A percentile compares a stretch with the other conserved stretches of the same genome.
Evolutionary conservation across 1,140 invertebrate genomes (phyloP).

Genomic region (Ooceraea biroi): DNA sequence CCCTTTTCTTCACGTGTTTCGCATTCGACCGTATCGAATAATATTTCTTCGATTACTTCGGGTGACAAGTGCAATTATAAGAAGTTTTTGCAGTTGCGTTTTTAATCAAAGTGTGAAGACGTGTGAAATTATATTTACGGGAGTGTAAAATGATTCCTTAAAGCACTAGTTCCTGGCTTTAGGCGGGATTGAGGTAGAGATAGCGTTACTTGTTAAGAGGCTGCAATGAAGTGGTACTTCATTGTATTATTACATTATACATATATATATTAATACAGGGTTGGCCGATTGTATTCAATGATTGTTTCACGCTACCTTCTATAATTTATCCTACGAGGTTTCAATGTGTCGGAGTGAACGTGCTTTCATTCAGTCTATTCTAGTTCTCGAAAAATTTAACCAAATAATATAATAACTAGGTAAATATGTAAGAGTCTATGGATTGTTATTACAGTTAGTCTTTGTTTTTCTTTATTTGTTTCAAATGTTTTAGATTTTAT

Average conservation of each 20-base stretch:
- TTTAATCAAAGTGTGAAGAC: conserved; percentile 62
- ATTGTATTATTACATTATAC: too few species aligned
- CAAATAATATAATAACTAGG: conserved; percentile 58
- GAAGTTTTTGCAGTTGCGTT: conserved; percentile 64
- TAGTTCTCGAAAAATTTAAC: conserved; percentile 67
- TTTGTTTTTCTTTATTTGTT: conserved; percentile 72
- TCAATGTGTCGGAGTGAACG: conserved; percentile 57
- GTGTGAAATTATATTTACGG: conserved; percentile 7
- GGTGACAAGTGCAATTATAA: conserved; percentile 40
- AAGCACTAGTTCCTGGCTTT: conserved; percentile 72
- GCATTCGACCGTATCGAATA: conserved; percentile 37
- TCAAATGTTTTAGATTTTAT: conserved; percentile 76
- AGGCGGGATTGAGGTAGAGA: conserved; percentile 48
- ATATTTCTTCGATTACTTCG: conserved; percentile 23
- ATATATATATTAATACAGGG: conserved; percentile 62
- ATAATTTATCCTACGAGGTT: conserved; percentile 64
- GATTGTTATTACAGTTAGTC: conserved; percentile 70
- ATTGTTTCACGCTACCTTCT: conserved; percentile 59
- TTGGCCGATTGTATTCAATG: conserved; percentile 59
- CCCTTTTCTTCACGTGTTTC: conserved; percentile 56
- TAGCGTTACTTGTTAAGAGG: conserved; percentile 68
- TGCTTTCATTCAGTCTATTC: conserved; percentile 60
- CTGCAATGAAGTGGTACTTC: conserved; percentile 58
- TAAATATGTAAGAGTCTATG: conserved; percentile 70
- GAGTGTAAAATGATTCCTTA: conserved; percentile 61